Percentiles rank a stretch among this genome's conserved stretches.
Conservation (phyloP, 1,140 invertebrate genomes). For the Pygmarrhopalites habei region DNA sequence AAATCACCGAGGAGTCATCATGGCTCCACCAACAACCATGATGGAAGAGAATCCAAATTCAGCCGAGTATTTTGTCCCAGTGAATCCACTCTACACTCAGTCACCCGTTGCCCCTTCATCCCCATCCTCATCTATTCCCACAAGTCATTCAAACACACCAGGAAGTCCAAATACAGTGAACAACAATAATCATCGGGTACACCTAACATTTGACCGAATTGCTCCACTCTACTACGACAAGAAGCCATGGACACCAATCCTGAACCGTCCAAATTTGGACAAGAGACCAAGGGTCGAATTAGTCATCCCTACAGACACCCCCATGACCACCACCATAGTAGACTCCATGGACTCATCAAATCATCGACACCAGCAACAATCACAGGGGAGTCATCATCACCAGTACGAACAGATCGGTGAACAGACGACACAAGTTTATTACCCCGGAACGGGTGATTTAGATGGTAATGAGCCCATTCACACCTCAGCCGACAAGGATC, state of each 20-base stretch:
- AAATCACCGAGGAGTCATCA: background rate
- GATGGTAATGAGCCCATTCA: background rate
- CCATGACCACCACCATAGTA: too few species aligned
- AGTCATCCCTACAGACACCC: background rate
- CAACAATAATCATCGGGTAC: constrained; percentile 12
- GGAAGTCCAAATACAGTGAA: background rate
- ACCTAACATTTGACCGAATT: constrained; percentile 29
- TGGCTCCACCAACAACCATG: background rate
- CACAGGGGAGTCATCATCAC: too few species aligned
- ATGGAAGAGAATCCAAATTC: too few species aligned
- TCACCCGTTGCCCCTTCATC: background rate
- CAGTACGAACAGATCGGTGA: too few species aligned
- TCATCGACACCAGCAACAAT: too few species aligned
- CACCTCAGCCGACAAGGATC: background rate
- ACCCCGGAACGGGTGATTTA: background rate
- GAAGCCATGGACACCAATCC: constrained; percentile 33
- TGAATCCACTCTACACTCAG: background rate
- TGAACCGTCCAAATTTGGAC: constrained; percentile 35
- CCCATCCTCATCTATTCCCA: background rate
- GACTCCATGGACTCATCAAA: too few species aligned
- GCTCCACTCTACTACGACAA: constrained; percentile 36
- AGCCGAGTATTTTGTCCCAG: background rate
- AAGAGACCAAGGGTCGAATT: constrained; percentile 35
- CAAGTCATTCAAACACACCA: background rate
- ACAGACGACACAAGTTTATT: background rate